Base-by-base conservation (phyloP, 2,888 invertebrate species). In the Sericinus montela region DNA sequence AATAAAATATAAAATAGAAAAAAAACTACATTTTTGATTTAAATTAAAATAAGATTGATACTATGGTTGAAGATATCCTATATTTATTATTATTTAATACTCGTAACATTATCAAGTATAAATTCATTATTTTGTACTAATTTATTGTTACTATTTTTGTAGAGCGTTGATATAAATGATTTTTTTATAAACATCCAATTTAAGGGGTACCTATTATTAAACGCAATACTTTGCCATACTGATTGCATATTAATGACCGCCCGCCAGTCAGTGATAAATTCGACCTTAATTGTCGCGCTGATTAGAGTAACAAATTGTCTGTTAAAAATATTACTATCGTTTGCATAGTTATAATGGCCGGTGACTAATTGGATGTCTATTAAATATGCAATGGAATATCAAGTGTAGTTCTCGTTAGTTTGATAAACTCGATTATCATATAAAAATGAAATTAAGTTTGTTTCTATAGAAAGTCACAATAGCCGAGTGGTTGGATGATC, bases 241-340 rank as follows among this genome's bases (percentile, higher is more conserved):
- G 80, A 84, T 84, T 81, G 80, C 77, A 76, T 82, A 82, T 83
- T 84, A 77, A 84, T 80, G 82, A 74, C 74, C 62, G 62, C 52
- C 46, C 51, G 56, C 63, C 57, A 61, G 62, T 60, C 67, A 59
- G 58, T 70, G 69, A 76, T 79, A 79, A 72, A 77, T 79, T 73
- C 65, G 68, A 60, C 62, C 67, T 63, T 65, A 75, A 75, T 74
- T 72, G 62, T 71, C 63, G 63, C 69, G 67, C 65, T 65, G 67
- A 68, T 70, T 60, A 64, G 64, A 65, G 62, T 50, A 66, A 62
- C 62, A 57, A 57, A 58, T 57, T 54, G 54, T 57, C 58, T 45
- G 29, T 45, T 48, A 34, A 43, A 25, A 44, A 39, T 16, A 35
- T 34, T 44, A 28, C n/a, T 10, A 28, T 38, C 37, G 32, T 43